Evolutionary conservation across 2,797 vertebrate species (phyloP).

Genomic region (Coilia nasus): DNA sequence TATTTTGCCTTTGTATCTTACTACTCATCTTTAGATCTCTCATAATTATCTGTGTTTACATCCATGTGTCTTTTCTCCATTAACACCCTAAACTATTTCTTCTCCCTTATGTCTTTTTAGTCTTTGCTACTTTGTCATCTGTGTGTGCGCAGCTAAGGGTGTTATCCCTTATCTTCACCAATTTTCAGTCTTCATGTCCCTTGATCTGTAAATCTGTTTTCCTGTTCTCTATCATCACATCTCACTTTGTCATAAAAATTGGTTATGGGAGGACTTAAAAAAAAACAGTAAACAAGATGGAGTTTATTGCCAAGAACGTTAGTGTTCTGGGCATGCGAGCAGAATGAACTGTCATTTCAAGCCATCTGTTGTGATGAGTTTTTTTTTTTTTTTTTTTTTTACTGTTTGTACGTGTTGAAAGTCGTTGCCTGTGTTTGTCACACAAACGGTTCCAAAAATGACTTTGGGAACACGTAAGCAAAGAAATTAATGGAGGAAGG

Average conservation of each 20-base stretch:
- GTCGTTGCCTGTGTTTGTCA: slow-evolving; percentile 15
- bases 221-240: too few species aligned
- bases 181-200: too few species aligned
- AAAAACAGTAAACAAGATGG: neutral
- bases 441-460: neutral
- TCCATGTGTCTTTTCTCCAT: too few species aligned
- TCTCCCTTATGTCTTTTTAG: too few species aligned
- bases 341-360: neutral
- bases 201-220: too few species aligned
- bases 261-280: neutral
- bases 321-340: neutral
- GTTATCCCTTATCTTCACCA: too few species aligned
- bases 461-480: neutral
- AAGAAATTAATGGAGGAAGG: neutral
- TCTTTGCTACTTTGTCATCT: too few species aligned
- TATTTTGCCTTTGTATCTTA: too few species aligned
- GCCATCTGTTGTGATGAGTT: neutral
- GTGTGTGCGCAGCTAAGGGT: too few species aligned
- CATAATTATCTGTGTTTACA: too few species aligned
- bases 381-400: neutral
- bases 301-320: neutral
- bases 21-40: too few species aligned
- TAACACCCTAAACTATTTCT: too few species aligned
- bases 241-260: neutral
- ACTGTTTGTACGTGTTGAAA: neutral